Percentiles rank a stretch among this genome's conserved stretches.
These are phyloP conservation scores for Rhea pennata DNA, from an alignment of 2,113 vertebrate species.

Conservation along the genomic window DNA sequence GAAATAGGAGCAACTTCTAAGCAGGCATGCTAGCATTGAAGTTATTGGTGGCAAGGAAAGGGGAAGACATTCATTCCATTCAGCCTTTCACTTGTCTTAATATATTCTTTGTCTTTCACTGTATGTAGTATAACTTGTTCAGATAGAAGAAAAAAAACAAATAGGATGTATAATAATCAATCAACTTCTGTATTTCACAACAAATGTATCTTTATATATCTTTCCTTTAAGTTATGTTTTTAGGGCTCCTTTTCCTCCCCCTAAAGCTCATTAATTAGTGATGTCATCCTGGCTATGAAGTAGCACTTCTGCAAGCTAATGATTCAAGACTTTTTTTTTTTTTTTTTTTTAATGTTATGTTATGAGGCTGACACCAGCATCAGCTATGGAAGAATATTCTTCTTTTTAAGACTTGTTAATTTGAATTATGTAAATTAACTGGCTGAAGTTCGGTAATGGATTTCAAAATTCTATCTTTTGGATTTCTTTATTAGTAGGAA, in stretches of 20 bases:
- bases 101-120: not conserved
- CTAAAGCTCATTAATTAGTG: not conserved
- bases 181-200: not conserved
- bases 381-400: not conserved
- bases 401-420: slow-evolving; percentile 70
- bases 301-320: slow-evolving; percentile 57
- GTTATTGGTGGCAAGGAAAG: not conserved
- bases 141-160: not conserved
- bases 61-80: not conserved
- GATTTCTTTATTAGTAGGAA: slow-evolving; percentile 71
- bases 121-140: not conserved
- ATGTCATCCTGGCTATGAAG: slow-evolving; percentile 19
- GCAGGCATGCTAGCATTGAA: not conserved
- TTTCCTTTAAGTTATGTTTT: not conserved
- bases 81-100: not conserved
- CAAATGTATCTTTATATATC: too few species aligned
- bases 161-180: not conserved
- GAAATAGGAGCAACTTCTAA: not conserved
- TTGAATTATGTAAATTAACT: slow-evolving; percentile 76
- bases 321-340: slow-evolving; percentile 42
- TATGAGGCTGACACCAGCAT: slow-evolving; percentile 24
- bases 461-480: slow-evolving; percentile 63
- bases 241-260: not conserved
- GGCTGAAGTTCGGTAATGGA: slow-evolving; percentile 52
- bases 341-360: slow-evolving; percentile 30